Base-by-base conservation (phyloP, 1,140 invertebrate species). In the Rhagoletis zephyria region DNA sequence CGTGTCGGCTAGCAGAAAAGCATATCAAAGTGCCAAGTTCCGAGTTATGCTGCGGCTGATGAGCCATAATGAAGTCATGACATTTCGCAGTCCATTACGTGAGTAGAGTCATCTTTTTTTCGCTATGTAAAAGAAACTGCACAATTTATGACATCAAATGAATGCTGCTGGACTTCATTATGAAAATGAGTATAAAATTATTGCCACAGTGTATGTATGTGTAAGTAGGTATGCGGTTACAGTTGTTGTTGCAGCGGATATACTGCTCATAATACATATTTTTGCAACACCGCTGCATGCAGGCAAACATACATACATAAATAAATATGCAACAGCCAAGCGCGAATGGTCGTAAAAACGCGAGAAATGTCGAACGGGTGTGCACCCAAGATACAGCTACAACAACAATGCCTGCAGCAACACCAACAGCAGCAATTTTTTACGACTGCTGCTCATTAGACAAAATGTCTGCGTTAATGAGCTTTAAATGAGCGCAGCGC, bases 401-500 rank as follows among this genome's bases (percentile, higher is more conserved):
- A 85, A 85, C 12, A 14, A 2, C 16, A 59, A 19, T 60, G 7
- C 5, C 14, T 14, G 48, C 77, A 85, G n/a, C 74, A 77, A 48
- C 42, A 51, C 10, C 74, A 77, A 12, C 30, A 61, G 56, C 60
- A 45, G 85, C 51, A 85, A 56, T 81, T 85, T 85, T 85, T 85
- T 85, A 85, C 60, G 85, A 85, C 85, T 85, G 85, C 85, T 61
- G 85, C 85, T 85, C 85, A 85, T 85, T 85, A 85, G 56, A 85
- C 85, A 85, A 85, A 85, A 85, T 63, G 60, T 85, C 60, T 63
- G 85, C 85, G 85, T 63, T 85, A 85, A 85, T 85, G 85, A 85
- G 85, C 85, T 63, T 60, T 61, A 85, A 85, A 85, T 85, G 60
- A 85, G 60, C 60, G 56, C 60, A 63, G 60, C 85, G 60, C 85